These are phyloP conservation scores for Chlorocebus sabaeus DNA, from an alignment of 2,113 vertebrate genomes.

Conservation along the genomic window DNA sequence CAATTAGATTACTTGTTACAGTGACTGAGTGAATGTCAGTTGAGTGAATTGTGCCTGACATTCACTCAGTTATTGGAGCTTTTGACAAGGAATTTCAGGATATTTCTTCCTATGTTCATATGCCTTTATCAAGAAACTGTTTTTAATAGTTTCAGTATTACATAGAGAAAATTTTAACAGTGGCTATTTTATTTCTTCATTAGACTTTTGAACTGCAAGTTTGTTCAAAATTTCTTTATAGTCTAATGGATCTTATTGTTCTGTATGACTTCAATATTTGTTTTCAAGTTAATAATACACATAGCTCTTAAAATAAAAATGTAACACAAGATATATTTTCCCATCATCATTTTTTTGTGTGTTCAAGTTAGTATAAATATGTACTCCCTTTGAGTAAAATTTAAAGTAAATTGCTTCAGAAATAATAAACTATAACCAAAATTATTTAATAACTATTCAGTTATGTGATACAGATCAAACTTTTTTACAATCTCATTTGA, in stretches of 20 bases:
- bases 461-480: constrained; percentile 17
- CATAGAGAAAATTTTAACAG: background rate
- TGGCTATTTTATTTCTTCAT: background rate
- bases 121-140: background rate
- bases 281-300: constrained; percentile 10
- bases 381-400: constrained; percentile 74
- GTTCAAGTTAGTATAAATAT: constrained; percentile 65
- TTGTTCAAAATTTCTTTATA: background rate
- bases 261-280: background rate
- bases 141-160: background rate
- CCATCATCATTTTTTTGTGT: background rate
- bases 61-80: background rate
- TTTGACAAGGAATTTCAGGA: background rate
- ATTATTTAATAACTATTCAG: constrained; percentile 61
- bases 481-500: background rate
- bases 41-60: no score
- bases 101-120: background rate
- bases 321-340: background rate
- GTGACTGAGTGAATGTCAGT: no score
- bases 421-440: constrained; percentile 75
- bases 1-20: background rate
- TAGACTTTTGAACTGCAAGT: background rate
- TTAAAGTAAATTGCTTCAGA: constrained; percentile 77
- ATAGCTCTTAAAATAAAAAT: background rate
- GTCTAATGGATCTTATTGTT: background rate